phyloP scores from a whole-genome alignment of 2,113 vertebrate species.

The Australoheros scitulus region DNA sequence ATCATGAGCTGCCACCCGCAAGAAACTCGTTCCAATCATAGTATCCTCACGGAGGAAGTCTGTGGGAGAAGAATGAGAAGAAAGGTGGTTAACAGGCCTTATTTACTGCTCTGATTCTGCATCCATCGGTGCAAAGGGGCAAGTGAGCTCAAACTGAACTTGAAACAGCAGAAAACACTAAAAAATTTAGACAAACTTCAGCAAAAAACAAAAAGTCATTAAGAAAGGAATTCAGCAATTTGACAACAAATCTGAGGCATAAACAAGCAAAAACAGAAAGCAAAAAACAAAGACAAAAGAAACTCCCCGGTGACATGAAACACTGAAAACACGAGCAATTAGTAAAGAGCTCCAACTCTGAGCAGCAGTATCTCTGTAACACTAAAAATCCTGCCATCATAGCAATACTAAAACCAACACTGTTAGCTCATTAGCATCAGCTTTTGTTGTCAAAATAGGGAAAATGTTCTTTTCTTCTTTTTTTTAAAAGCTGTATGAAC shows the following conservation, averaged over 20 bases:
- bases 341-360: background rate
- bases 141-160: background rate
- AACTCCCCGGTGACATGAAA: background rate
- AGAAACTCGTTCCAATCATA: slow-evolving; percentile 87
- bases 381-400: background rate
- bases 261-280: background rate
- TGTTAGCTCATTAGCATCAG: background rate
- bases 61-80: slow-evolving; percentile 32
- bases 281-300: slow-evolving; percentile 1
- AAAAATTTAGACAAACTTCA: background rate
- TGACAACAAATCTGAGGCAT: background rate
- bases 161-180: background rate
- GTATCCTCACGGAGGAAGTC: slow-evolving; percentile 90
- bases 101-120: background rate
- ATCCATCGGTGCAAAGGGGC: background rate
- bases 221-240: background rate
- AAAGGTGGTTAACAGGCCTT: background rate
- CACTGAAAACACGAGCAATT: background rate
- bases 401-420: background rate
- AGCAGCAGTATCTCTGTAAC: background rate
- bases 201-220: background rate
- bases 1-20: slow-evolving; percentile 86
- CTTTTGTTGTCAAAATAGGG: background rate
- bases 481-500: background rate
- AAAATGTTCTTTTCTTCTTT: background rate